Conservation (phyloP, 2,797 vertebrate species). For the Taeniopygia guttata region DNA sequence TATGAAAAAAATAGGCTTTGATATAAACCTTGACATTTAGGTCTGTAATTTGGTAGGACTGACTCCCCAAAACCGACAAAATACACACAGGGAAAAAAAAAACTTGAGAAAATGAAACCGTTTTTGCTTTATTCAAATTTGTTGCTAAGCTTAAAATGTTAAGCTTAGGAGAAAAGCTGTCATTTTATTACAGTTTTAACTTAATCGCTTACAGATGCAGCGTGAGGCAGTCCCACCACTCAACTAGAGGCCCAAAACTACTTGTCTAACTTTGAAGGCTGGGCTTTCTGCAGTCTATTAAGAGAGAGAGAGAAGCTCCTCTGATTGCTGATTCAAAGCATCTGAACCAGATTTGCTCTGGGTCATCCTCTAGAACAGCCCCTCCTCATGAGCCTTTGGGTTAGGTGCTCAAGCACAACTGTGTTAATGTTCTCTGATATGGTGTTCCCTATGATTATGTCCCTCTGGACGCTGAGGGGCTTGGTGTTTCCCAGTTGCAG, state of each 20-base stretch:
- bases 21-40: neutral
- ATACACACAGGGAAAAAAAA: neutral
- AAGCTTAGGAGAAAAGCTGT: neutral
- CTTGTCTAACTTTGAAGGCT: neutral
- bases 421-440: neutral
- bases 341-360: neutral
- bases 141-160: neutral
- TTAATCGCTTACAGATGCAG: neutral
- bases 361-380: neutral
- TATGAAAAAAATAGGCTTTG: neutral
- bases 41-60: neutral
- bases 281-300: neutral
- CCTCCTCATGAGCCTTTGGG: neutral
- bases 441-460: neutral
- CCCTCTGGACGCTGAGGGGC: neutral
- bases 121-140: neutral
- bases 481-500: neutral
- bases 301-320: neutral
- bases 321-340: neutral
- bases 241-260: neutral
- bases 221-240: accelerated
- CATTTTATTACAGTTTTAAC: neutral
- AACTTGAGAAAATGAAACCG: neutral
- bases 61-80: neutral
- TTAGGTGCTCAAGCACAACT: neutral